Base-by-base conservation (phyloP, 2,888 invertebrate species). In the Mechanitis messenoides region DNA sequence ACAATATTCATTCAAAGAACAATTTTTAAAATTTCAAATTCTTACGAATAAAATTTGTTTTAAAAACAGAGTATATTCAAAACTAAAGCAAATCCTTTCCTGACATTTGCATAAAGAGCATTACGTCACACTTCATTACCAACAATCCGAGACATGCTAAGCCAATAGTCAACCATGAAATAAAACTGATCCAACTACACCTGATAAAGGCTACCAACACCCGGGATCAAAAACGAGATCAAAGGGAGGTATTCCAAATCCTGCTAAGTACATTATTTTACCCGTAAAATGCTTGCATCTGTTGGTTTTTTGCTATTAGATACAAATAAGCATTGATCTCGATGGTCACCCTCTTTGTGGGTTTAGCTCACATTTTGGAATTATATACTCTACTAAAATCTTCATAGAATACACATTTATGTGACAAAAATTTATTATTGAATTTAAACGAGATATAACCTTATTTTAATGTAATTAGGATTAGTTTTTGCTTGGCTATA, bases 201-300 rank as follows among this genome's bases (percentile, higher is more conserved):
- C 72, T 74, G 75, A 74, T 73, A 74, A 73, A 72, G 66, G 65
- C 68, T 67, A 66, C 65, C 62, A 65, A 68, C 69, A 69, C 20
- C 20, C 20, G 67, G 74, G 75, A 75, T 77, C 76, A 75, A 68
- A 73, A 72, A 74, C 72, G 75, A 85, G 84, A 87, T 90, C 88
- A 89, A 89, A 88, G 87, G 75, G 74, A 75, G 78, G 75, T 82
- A 79, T 78, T 79, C 81, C 78, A 87, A 87, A 86, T 86, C 86
- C 85, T 73, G 73, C 83, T 88, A 88, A 89, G 87, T 81, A 86
- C 84, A 83, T 88, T 88, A 89, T 86, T 85, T 87, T 85, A 87
- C 83, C 88, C 87, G 87, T 90, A 87, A 89, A 90, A 89, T 87
- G 85, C 76, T 78, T 88, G 78, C 89, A 90, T 88, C 89, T 90